Evolutionary conservation across 2,888 invertebrate genomes (phyloP).

Genomic region (Caenorhabditis wallacei): DNA sequence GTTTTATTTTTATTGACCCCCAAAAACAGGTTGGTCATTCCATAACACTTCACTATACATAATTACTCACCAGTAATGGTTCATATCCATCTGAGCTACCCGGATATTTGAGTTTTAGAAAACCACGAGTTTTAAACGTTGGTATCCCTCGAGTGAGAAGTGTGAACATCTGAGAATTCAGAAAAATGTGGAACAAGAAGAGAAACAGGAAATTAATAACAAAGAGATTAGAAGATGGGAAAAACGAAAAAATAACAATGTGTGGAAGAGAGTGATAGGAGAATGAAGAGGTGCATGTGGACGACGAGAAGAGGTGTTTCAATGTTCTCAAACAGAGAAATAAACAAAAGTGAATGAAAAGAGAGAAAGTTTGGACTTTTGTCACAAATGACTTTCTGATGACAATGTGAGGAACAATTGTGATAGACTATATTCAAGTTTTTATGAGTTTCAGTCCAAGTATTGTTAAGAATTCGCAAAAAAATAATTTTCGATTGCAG

Average conservation of each 20-base stretch:
- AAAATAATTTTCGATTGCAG: too few species aligned
- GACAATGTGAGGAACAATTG: neutral
- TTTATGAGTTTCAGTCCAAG: too few species aligned
- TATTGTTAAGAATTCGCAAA: too few species aligned
- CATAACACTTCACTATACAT: neutral
- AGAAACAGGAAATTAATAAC: slow-evolving; percentile 20
- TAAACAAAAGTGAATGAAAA: slow-evolving; percentile 12
- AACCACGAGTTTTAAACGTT: slow-evolving; percentile 40
- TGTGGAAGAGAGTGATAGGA: neutral
- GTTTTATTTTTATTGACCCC: neutral
- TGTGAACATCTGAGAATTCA: slow-evolving; percentile 55
- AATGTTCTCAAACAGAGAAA: slow-evolving; percentile 10
- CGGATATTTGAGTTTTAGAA: slow-evolving; percentile 28
- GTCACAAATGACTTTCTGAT: neutral
- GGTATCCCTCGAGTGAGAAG: slow-evolving; percentile 64
- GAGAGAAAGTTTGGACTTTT: slow-evolving; percentile 7
- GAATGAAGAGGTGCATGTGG: slow-evolving; percentile 14
- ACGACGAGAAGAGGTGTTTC: slow-evolving; percentile 12
- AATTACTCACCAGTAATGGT: slow-evolving; percentile 45
- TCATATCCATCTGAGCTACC: slow-evolving; percentile 41
- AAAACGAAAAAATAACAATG: slow-evolving; percentile 23
- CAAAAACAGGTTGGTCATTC: neutral
- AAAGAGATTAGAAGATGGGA: slow-evolving; percentile 1
- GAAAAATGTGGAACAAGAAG: neutral
- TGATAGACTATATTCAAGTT: neutral